phyloP scores from a whole-genome alignment of 2,797 vertebrate species.

The Anabacerthia variegaticeps region DNA sequence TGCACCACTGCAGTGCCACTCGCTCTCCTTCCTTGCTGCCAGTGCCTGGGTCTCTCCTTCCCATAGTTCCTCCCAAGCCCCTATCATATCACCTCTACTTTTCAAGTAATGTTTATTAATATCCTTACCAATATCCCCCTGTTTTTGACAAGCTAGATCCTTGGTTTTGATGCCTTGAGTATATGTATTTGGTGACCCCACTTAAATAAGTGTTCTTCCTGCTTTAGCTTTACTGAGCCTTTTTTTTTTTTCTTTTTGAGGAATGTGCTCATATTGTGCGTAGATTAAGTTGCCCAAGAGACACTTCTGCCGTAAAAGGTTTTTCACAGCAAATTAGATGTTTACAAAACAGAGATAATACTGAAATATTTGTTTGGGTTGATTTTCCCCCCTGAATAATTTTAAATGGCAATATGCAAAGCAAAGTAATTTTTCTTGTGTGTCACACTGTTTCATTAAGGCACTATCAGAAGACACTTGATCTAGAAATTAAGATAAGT shows the following conservation, averaged over 20 bases:
- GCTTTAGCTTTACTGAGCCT: background rate
- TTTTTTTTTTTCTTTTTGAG: background rate
- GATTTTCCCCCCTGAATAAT: background rate
- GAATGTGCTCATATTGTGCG: background rate
- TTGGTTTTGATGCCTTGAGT: background rate
- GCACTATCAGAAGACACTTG: slow-evolving; percentile 58
- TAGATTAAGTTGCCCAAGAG: background rate
- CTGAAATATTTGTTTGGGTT: slow-evolving; percentile 51
- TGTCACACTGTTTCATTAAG: slow-evolving; percentile 58
- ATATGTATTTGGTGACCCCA: fast-evolving
- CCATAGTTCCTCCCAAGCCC: background rate
- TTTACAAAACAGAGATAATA: slow-evolving; percentile 34
- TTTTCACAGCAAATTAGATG: background rate
- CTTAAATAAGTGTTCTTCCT: background rate
- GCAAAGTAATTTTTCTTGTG: slow-evolving; percentile 49
- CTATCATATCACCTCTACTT: background rate
- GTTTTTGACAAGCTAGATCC: background rate
- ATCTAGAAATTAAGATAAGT: slow-evolving; percentile 68
- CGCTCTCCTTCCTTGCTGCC: background rate
- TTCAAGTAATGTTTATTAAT: background rate
- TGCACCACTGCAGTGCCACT: background rate
- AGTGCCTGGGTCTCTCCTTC: background rate
- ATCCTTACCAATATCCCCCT: background rate
- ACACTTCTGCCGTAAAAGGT: background rate
- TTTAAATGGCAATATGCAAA: slow-evolving; percentile 49